Conservation (phyloP, 2,888 invertebrate species). For the Rhamnusium bicolor region DNA sequence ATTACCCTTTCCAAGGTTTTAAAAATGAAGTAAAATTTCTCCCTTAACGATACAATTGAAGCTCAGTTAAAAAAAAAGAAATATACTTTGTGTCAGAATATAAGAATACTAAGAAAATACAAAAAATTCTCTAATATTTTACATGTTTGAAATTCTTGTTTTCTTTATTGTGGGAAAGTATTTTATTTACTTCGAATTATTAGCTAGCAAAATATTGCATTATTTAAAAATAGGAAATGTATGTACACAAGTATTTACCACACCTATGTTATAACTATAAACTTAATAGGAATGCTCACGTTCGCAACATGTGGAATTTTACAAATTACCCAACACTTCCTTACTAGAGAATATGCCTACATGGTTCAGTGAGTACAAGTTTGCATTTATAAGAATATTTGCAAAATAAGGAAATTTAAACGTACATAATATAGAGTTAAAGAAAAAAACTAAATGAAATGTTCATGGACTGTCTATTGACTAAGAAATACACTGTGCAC, state of each 20-base stretch:
- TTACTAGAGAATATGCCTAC: neutral
- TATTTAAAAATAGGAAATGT: constrained; percentile 38
- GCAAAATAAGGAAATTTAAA: neutral
- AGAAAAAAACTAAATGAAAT: too few relatives aligned
- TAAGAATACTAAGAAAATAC: too few relatives aligned
- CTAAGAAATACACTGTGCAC: too few relatives aligned
- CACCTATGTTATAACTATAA: constrained; percentile 43
- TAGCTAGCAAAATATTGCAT: constrained; percentile 20
- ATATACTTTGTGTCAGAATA: too few relatives aligned
- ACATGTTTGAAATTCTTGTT: too few relatives aligned
- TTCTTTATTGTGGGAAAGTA: neutral
- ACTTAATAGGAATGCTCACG: constrained; percentile 39
- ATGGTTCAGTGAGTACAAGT: neutral
- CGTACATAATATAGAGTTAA: too few relatives aligned
- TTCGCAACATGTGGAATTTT: constrained; percentile 41
- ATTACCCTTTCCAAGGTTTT: too few relatives aligned
- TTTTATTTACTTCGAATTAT: neutral
- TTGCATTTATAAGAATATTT: neutral
- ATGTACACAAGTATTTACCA: constrained; percentile 41
- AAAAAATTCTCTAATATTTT: too few relatives aligned
- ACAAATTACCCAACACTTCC: constrained; percentile 49
- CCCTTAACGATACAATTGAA: too few relatives aligned
- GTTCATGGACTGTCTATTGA: too few relatives aligned
- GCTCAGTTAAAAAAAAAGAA: too few relatives aligned
- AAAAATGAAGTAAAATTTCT: too few relatives aligned